phyloP scores from a whole-genome alignment of 2,113 vertebrate species.

The Syngnathus floridae region DNA sequence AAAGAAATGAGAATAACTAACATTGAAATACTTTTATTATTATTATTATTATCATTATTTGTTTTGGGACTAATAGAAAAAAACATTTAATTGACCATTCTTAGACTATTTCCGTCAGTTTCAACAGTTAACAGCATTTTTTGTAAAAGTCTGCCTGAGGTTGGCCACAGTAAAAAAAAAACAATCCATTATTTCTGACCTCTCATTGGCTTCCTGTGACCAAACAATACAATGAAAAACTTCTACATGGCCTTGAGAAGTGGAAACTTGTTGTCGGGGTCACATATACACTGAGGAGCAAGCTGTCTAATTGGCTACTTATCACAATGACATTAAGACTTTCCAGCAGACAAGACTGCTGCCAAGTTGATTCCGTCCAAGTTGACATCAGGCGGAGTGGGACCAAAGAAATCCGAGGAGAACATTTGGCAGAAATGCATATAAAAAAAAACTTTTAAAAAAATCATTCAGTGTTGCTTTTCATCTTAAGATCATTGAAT shows the following conservation, averaged over 20 bases:
- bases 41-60: too few species aligned
- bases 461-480: conserved; percentile 38
- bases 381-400: conserved; percentile 38
- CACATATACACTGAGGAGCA: conserved; percentile 37
- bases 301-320: conserved; percentile 58
- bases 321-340: conserved; percentile 45
- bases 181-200: not conserved
- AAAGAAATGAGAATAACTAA: too few species aligned
- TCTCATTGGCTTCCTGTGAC: not conserved
- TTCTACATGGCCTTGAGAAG: not conserved
- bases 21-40: too few species aligned
- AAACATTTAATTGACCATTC: too few species aligned
- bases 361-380: conserved; percentile 51
- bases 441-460: too few species aligned
- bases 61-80: too few species aligned
- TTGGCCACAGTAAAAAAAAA: too few species aligned
- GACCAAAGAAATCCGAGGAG: conserved; percentile 36
- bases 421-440: conserved; percentile 1
- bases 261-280: conserved; percentile 29
- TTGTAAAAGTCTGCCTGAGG: too few species aligned
- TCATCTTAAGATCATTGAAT: conserved; percentile 47
- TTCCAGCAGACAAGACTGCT: conserved; percentile 40
- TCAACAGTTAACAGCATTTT: too few species aligned
- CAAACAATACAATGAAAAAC: conserved; percentile 2
- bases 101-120: too few species aligned